Evolutionary conservation across 2,113 vertebrate genomes (phyloP).

Genomic region (Pseudolaguvia tuberculata): DNA sequence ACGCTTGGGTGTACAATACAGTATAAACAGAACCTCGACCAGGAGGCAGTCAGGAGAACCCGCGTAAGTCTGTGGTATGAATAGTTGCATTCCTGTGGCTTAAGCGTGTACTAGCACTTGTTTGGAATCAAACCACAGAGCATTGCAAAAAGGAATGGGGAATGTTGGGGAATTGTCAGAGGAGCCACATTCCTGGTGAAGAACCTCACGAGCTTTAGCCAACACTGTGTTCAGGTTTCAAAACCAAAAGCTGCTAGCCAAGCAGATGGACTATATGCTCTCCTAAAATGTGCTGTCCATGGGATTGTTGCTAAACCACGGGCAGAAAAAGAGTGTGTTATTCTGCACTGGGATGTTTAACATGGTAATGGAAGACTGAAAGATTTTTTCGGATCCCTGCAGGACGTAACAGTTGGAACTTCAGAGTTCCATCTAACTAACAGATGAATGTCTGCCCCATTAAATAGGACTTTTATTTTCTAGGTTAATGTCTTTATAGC

Average conservation of each 20-base stretch:
- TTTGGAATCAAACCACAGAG: constrained; percentile 33
- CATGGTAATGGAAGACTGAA: not conserved
- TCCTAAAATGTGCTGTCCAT: constrained; percentile 19
- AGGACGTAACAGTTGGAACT: constrained; percentile 16
- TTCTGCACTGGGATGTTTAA: constrained; percentile 10
- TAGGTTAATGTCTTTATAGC: no score
- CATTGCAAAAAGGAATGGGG: constrained; percentile 39
- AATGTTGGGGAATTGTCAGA: constrained; percentile 40
- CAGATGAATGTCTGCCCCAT: no score
- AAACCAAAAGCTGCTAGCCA: constrained; percentile 51
- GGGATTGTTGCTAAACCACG: constrained; percentile 36
- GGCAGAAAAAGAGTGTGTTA: constrained; percentile 11
- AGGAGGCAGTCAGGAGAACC: not conserved
- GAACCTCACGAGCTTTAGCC: constrained; percentile 43
- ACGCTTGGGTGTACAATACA: no score
- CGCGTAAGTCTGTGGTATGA: not conserved
- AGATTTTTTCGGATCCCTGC: constrained; percentile 1
- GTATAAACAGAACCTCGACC: no score
- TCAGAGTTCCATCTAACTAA: no score
- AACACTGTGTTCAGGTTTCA: constrained; percentile 46
- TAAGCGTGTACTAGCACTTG: constrained; percentile 13
- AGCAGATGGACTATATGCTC: constrained; percentile 37
- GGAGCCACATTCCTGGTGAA: constrained; percentile 46
- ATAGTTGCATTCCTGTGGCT: not conserved
- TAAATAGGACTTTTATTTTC: no score